Conservation (phyloP, 2,888 invertebrate genomes). For the Lithophane semibrunnea region DNA sequence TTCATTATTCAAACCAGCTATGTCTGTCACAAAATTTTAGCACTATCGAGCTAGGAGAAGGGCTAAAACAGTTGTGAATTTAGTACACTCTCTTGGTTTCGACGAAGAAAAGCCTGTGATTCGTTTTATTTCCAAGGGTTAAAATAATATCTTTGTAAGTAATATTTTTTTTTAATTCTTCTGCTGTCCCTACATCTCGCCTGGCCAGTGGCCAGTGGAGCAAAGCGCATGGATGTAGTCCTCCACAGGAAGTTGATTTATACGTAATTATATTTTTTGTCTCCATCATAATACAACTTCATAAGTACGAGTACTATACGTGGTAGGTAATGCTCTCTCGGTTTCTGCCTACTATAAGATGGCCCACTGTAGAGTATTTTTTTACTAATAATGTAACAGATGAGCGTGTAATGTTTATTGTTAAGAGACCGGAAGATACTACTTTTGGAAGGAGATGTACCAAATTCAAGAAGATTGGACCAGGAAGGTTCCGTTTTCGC, state of each 20-base stretch:
- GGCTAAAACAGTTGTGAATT: not conserved
- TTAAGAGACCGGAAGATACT: not conserved
- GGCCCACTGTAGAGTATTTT: not conserved
- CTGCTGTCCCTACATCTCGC: slow-evolving; percentile 58
- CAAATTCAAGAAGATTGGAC: not conserved
- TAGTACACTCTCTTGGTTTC: not conserved
- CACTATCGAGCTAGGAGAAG: not conserved
- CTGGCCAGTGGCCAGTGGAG: slow-evolving; percentile 71
- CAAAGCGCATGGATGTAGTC: slow-evolving; percentile 70
- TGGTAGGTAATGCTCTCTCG: not conserved
- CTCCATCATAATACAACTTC: slow-evolving; percentile 46
- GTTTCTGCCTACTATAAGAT: slow-evolving; percentile 1
- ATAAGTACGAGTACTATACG: slow-evolving; percentile 16
- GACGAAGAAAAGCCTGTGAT: not conserved
- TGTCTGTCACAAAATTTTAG: not conserved
- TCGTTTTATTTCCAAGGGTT: not conserved
- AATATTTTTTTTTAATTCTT: slow-evolving; percentile 6
- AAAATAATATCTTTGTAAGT: not conserved
- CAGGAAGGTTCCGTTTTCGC: not conserved
- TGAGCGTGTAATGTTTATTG: slow-evolving; percentile 10
- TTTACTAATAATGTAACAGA: not conserved
- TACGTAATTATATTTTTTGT: slow-evolving; percentile 70
- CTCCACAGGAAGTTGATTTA: slow-evolving; percentile 71
- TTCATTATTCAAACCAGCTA: not conserved
- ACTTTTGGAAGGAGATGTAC: not conserved